Conservation (phyloP, 2,888 invertebrate genomes). For the Trypoxylon attenuatum region DNA sequence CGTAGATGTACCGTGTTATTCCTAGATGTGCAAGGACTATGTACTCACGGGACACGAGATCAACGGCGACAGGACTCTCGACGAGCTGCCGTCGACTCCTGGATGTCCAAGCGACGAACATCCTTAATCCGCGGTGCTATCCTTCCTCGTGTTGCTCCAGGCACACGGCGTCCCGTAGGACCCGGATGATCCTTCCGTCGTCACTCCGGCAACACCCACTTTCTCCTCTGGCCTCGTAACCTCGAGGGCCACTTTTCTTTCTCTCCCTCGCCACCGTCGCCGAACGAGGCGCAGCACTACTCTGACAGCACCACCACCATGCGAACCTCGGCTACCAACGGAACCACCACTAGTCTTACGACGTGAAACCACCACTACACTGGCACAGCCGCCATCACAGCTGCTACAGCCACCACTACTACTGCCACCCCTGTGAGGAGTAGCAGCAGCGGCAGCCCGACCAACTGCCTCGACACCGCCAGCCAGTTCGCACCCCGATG, state of each 20-base stretch:
- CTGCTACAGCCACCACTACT: conserved; percentile 7
- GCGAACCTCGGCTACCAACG: conserved; percentile 19
- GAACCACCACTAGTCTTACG: conserved; percentile 24
- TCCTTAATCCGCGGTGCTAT: conserved; percentile 28
- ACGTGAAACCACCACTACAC: conserved; percentile 33
- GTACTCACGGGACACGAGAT: conserved; percentile 49
- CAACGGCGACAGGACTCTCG: conserved; percentile 28
- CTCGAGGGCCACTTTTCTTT: conserved; percentile 53
- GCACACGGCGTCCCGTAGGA: conserved; percentile 24
- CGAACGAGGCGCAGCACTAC: conserved; percentile 48
- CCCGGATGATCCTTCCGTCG: conserved; percentile 34
- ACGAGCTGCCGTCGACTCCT: conserved; percentile 33
- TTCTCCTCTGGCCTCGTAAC: conserved; percentile 60
- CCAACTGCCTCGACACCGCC: conserved; percentile 8
- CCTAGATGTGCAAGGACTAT: background rate
- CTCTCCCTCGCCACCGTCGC: conserved; percentile 43
- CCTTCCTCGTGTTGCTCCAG: conserved; percentile 11
- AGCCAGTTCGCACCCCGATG: conserved; percentile 19
- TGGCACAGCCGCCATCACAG: conserved; percentile 17
- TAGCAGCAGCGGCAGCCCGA: conserved; percentile 21
- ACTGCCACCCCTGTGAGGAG: conserved; percentile 25
- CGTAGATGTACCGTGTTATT: background rate
- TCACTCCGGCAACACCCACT: conserved; percentile 60
- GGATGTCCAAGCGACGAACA: conserved; percentile 39
- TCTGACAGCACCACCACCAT: conserved; percentile 41